These are phyloP conservation scores for Labeo catla DNA, from an alignment of 2,113 vertebrate species.

Conservation along the genomic window DNA sequence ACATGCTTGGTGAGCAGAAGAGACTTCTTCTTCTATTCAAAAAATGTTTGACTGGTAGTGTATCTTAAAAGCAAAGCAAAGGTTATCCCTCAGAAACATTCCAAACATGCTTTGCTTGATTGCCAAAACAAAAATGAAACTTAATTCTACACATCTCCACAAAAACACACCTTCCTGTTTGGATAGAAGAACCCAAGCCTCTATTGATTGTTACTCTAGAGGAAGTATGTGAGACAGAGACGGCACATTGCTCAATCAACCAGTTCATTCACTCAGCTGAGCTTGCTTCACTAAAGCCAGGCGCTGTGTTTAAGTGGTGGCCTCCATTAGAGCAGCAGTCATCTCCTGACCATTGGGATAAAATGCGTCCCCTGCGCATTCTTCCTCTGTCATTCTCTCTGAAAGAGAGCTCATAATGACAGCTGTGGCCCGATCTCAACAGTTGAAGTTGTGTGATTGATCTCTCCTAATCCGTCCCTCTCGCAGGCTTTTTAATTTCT, in stretches of 20 bases:
- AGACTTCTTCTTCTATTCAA: no score
- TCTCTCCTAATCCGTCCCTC: slow-evolving; percentile 44
- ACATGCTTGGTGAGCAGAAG: no score
- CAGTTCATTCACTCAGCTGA: slow-evolving; percentile 31
- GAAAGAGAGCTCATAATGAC: slow-evolving; percentile 43
- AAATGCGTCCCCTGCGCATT: slow-evolving; percentile 25
- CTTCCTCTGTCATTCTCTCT: slow-evolving; percentile 26
- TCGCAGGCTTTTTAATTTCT: slow-evolving; percentile 32
- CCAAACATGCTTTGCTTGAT: not conserved
- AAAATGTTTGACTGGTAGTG: no score
- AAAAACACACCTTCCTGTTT: slow-evolving; percentile 12
- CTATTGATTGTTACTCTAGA: not conserved
- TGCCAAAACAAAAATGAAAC: slow-evolving; percentile 1
- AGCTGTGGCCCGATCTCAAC: slow-evolving; percentile 20
- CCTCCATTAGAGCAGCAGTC: slow-evolving; percentile 38
- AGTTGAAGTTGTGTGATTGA: slow-evolving; percentile 35
- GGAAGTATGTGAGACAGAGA: not conserved
- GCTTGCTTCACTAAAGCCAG: slow-evolving; percentile 26
- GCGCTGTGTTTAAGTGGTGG: slow-evolving; percentile 30
- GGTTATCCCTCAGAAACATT: not conserved
- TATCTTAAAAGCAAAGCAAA: not conserved
- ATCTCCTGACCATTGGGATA: slow-evolving; percentile 42
- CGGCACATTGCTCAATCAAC: slow-evolving; percentile 3
- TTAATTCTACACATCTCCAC: not conserved
- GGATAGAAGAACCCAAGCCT: not conserved